Conservation (phyloP, 1,140 invertebrate genomes). For the Brachionus calyciflorus region DNA sequence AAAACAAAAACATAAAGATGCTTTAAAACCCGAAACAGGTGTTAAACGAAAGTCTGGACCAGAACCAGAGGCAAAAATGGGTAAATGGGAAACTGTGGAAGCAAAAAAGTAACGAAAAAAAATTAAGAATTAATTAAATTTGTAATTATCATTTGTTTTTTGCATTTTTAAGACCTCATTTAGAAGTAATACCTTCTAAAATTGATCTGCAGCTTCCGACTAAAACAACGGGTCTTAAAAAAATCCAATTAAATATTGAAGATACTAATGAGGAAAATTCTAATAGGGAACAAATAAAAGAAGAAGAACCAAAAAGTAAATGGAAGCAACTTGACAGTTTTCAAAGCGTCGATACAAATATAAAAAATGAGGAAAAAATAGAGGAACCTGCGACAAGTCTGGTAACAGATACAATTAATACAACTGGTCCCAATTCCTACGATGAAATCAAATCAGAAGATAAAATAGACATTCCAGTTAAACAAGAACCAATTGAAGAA, state of each 20-base stretch:
- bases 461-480: neutral
- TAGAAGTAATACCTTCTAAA: neutral
- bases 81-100: neutral
- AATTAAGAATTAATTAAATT: neutral
- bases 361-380: too few relatives aligned
- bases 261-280: neutral
- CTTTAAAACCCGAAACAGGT: neutral
- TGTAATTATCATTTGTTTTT: neutral
- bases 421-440: too few relatives aligned
- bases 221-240: neutral
- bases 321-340: too few relatives aligned
- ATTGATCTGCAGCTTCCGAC: slow-evolving; percentile 10
- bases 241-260: neutral
- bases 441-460: neutral
- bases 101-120: neutral
- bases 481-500: slow-evolving; percentile 5
- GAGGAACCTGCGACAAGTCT: too few relatives aligned
- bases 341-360: too few relatives aligned
- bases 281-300: neutral
- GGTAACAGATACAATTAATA: too few relatives aligned
- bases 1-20: neutral
- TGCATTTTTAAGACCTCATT: neutral
- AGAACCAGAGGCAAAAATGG: slow-evolving; percentile 8
- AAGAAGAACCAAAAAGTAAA: neutral
- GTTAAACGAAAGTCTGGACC: neutral